Base-by-base conservation (phyloP, 1,140 invertebrate genomes). In the Drosophila repleta region DNA sequence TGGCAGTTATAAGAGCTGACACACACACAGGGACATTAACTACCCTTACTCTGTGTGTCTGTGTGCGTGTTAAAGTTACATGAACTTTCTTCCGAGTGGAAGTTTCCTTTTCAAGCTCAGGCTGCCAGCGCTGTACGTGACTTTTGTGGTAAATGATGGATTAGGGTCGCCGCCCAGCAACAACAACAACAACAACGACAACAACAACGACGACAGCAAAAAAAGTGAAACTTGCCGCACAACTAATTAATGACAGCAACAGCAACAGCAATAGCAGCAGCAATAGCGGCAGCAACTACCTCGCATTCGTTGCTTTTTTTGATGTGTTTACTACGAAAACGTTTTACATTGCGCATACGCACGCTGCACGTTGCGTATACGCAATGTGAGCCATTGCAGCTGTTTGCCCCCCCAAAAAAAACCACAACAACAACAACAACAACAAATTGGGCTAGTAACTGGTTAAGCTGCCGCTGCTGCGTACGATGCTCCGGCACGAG, bases 91-190 rank as follows among this genome's bases (percentile, higher is more conserved):
- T 75, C 67, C 72, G 60, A 45, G 67, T 69, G 74, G 76, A 79
- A 76, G 63, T 84, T 84, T 79, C 57, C 79, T 79, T 78, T 75
- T 75, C 67, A 65, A 71, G 67, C 67, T 51, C 60, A 65, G 45
- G 57, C 39, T 26, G 55, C 56, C 24, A 46, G 57, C 29, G 66
- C 45, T 32, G 78, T 87, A 87, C 83, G 83, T 87, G 83, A 87
- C 83, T 88, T 87, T 88, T 88, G 75, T 76, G 75, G 68, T 63
- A 88, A 87, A 87, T 87, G 83, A 87, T 83, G 83, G 83, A 87
- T 87, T 85, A 79, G 76, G 51, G 53, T 46, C 66, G 60, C 17
- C 56, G 26, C 32, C 45, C 21, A 29, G 24, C 18, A 11, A 2
- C 10, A 57, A 15, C 0, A 53, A 32, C 29, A 48, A 21, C 8